These are phyloP conservation scores for Ectobius pallidus DNA, from an alignment of 2,888 invertebrate species.

Conservation along the genomic window DNA sequence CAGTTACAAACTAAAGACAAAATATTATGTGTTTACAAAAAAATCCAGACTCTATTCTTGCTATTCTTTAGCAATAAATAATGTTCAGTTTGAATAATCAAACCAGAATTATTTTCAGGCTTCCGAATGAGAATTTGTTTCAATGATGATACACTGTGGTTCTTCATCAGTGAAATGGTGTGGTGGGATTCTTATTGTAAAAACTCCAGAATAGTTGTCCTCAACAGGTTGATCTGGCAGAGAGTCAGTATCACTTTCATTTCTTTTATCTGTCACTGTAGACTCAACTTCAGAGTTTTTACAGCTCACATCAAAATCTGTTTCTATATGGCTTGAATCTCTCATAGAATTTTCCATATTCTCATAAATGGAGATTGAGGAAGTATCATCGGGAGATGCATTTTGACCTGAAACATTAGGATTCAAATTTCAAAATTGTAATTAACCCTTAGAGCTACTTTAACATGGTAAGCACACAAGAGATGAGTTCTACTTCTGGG, in stretches of 20 bases:
- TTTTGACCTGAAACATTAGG: background rate
- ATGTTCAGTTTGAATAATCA: constrained; percentile 6
- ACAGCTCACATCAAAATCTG: background rate
- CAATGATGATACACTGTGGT: constrained; percentile 10
- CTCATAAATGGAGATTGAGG: constrained; percentile 42
- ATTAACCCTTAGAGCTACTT: background rate
- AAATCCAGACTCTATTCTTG: too few species aligned
- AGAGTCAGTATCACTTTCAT: constrained; percentile 1
- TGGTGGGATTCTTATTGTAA: constrained; percentile 15
- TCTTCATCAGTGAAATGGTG: background rate
- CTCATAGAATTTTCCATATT: constrained; percentile 45
- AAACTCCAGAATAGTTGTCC: background rate
- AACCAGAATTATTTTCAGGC: constrained; percentile 14
- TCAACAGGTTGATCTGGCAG: background rate
- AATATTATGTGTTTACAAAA: too few species aligned
- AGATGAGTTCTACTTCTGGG: background rate
- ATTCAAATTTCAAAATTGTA: too few species aligned
- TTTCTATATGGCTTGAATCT: constrained; percentile 34
- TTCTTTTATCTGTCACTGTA: background rate
- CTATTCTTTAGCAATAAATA: too few species aligned
- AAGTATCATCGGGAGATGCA: constrained; percentile 15
- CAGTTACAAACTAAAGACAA: too few species aligned
- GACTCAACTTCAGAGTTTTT: background rate
- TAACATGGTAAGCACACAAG: background rate
- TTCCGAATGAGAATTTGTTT: constrained; percentile 14